Conservation (phyloP, 2,797 vertebrate species). For the Artibeus jamaicensis region DNA sequence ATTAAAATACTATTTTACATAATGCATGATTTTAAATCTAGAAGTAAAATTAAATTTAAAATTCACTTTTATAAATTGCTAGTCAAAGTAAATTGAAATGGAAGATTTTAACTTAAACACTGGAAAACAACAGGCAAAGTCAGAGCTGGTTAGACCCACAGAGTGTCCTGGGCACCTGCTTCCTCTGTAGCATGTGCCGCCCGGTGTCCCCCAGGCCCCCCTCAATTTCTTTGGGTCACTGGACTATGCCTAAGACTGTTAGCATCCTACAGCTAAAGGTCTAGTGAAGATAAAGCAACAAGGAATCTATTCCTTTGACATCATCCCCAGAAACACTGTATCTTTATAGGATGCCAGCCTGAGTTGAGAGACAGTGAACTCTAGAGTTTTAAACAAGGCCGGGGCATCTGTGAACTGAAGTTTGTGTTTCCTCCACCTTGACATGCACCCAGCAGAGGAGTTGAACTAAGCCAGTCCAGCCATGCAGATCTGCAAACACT, state of each 20-base stretch:
- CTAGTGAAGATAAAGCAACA: background rate
- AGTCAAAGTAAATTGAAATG: background rate
- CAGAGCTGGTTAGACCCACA: background rate
- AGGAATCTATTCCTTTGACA: background rate
- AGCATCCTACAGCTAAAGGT: background rate
- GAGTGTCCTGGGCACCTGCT: background rate
- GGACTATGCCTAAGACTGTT: background rate
- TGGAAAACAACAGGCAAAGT: background rate
- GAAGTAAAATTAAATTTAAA: constrained; percentile 1
- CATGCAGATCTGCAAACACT: background rate
- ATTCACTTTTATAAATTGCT: background rate
- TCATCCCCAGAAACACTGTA: background rate
- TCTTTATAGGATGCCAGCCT: background rate
- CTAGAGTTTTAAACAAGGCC: background rate
- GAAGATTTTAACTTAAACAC: background rate
- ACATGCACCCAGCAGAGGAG: background rate
- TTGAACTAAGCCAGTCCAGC: background rate
- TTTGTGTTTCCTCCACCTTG: background rate
- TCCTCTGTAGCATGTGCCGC: background rate
- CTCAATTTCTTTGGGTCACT: background rate
- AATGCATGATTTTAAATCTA: background rate
- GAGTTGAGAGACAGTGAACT: background rate
- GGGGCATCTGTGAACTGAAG: background rate
- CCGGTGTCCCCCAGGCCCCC: background rate
- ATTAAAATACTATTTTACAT: background rate